phyloP scores from a whole-genome alignment of 2,113 vertebrate genomes.

The Phoenicopterus ruber region DNA sequence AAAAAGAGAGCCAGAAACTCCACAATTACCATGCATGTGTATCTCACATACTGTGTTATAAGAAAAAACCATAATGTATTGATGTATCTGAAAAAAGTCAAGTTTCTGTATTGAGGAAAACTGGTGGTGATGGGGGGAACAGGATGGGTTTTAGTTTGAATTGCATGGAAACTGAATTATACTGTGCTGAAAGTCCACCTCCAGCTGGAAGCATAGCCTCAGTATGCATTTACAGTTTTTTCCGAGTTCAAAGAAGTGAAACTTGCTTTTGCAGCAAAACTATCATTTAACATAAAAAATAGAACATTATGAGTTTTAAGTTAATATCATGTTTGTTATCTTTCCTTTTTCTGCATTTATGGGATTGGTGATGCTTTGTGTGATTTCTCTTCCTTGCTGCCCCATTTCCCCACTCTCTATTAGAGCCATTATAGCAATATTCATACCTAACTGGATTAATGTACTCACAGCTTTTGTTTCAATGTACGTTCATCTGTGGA shows the following conservation, averaged over 20 bases:
- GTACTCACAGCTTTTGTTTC: background rate
- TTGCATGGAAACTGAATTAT: background rate
- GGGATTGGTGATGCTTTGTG: background rate
- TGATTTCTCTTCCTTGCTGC: background rate
- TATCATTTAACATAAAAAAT: background rate
- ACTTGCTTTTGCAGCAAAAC: background rate
- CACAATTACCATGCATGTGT: accelerated
- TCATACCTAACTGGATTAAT: background rate
- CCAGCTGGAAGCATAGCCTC: background rate
- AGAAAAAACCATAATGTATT: background rate
- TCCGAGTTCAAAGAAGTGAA: background rate
- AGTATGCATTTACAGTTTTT: background rate
- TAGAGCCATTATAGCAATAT: background rate
- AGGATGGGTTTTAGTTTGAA: background rate
- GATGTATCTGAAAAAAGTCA: background rate
- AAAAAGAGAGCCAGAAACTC: background rate
- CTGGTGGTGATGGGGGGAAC: background rate
- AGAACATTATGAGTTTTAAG: background rate
- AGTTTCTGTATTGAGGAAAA: background rate
- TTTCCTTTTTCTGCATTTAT: background rate
- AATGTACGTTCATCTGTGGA: background rate
- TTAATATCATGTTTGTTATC: background rate
- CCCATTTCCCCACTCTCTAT: background rate
- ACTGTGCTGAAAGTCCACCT: background rate
- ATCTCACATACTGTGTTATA: background rate